phyloP scores from a whole-genome alignment of 1,140 invertebrate species.

The Leptinotarsa undecemlineata region DNA sequence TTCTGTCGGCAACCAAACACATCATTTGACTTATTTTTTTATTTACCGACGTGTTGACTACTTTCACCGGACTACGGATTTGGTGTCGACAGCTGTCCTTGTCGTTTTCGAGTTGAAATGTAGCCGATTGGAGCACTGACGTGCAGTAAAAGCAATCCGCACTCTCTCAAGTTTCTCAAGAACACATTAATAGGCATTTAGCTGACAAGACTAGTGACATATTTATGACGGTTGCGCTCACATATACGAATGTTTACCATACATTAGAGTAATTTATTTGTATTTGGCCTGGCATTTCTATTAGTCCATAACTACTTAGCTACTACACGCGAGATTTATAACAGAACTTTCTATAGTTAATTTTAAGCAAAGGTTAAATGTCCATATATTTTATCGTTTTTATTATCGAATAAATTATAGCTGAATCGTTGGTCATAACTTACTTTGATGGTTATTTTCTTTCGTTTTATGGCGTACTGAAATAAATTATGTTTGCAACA shows the following conservation, averaged over 20 bases:
- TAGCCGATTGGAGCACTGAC: constrained; percentile 29
- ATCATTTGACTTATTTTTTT: no score
- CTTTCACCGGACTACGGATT: no score
- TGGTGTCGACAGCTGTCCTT: constrained; percentile 17
- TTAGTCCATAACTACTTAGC: constrained; percentile 54
- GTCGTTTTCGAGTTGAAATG: constrained; percentile 7
- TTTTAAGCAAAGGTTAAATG: constrained; percentile 46
- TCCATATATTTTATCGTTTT: constrained; percentile 46
- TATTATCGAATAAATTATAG: constrained; percentile 41
- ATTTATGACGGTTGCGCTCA: constrained; percentile 55
- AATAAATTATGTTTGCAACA: constrained; percentile 33
- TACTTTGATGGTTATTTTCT: constrained; percentile 40
- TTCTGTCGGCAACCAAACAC: no score
- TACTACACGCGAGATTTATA: constrained; percentile 46
- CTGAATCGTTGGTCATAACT: constrained; percentile 36
- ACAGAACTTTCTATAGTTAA: constrained; percentile 47
- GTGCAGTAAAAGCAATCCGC: constrained; percentile 42
- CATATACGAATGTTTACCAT: constrained; percentile 57
- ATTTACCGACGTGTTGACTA: no score
- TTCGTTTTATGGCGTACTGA: constrained; percentile 25
- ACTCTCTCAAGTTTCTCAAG: constrained; percentile 51
- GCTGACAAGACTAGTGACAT: constrained; percentile 56
- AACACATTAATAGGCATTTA: constrained; percentile 57
- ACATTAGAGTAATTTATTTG: constrained; percentile 57
- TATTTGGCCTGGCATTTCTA: constrained; percentile 55